Evolutionary conservation across 2,888 invertebrate species (phyloP), one percentile per base, ranked within the genome.

Genomic region (Gymnoscelis rufifasciata): DNA sequence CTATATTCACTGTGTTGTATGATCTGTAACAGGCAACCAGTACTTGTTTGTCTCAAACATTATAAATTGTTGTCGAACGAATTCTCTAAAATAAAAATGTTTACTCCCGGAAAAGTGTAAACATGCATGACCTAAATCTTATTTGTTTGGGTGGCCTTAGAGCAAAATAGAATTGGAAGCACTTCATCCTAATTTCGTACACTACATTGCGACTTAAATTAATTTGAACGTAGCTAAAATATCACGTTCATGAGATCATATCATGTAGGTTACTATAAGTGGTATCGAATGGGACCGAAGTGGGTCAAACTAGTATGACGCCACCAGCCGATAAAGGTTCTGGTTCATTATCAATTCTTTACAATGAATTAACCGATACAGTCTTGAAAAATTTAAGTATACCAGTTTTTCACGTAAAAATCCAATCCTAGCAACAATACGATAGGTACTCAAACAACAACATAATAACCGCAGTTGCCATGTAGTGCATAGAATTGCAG

Each of bases 281-380:
- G 73, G 74, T 77, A 83, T 81, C 78, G 81, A 78, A 80, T 78
- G 64, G 70, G 67, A 68, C 62, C 71, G 71, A 87, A 83, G 75
- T 87, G 64, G 87, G 87, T 87, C 87, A 83, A 45, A 75, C 74
- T 72, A 67, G 74, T 63, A 79, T 83, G 84, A 86, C 86, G 86
- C 73, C 70, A 74, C 72, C 82, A 11, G 10, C 15, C 35, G 84
- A 86, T 83, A 83, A 83, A 70, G 74, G 76, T 78, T 77, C 78
- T 80, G 71, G 74, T 78, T 75, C 74, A 81, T 80, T 83, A 83
- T 84, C 82, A 84, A 76, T 78, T 76, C 74, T 71, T 71, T 35
- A 46, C 43, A 43, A 26, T 30, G 40, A 43, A 41, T 23, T 11
- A 19, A 11, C 35, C 19, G 19, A 35, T 11, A 10, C 31, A 6